Evolutionary conservation across 2,888 invertebrate species (phyloP), one percentile per base, ranked within the genome.

Genomic region (Mesochorus sp.): DNA sequence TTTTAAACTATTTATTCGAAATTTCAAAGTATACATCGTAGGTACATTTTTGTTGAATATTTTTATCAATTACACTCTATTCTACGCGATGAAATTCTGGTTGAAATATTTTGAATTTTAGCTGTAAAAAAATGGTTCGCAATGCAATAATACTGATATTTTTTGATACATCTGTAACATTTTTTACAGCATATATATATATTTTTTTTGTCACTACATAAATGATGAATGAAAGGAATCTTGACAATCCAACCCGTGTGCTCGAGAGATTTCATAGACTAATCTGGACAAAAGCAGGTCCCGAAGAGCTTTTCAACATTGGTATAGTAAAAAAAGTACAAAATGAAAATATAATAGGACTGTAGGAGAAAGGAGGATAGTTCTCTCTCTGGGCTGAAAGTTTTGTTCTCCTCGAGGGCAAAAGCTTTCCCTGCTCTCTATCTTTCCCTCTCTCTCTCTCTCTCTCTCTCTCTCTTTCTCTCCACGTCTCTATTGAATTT

Each of bases 401-500:
- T 71, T 71, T 61, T 55, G 37, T 67, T 72, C 62, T 31, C 34
- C 31, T 12, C 34, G 34, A 24, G 28, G 37, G 44, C 12, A 44
- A 59, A 47, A 61, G 47, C 62, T 47, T 47, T 28, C 42, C 37
- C 34, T 51, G 51, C 53, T 37, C 12, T 19, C 26, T 34, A 14
- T 12, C 12, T 12, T 26, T 31, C 10, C 14, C 44, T 3, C 64
- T 14, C 51, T 51, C 49, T n/a, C 28, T 39, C 26, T 14, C 31
- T 37, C 39, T 14, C 57, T 44, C 49, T 24, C 24, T n/a, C 34
- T 47, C 47, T 21, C 37, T 8, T 10, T 57, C 21, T 12, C 12
- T 10, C 21, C 21, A 4, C 57, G 39, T 17, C 53, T 62, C 59
- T 34, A 68, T 75, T 74, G 59, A 67, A 67, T 74, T 73, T 74